phyloP scores from a whole-genome alignment of 2,113 vertebrate species.

The Cyprinodon tularosa region DNA sequence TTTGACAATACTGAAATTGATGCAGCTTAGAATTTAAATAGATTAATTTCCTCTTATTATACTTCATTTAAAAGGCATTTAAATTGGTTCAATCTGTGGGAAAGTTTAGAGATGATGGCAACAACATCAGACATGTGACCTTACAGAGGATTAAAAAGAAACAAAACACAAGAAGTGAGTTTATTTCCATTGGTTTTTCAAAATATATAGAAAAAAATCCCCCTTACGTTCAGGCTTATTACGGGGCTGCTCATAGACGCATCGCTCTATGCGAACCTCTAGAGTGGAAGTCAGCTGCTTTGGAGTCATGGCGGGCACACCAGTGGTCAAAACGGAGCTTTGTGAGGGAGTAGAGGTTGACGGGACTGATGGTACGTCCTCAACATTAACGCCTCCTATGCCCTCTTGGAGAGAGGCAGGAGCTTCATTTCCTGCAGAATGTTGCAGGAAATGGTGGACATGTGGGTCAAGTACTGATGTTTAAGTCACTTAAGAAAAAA shows the following conservation, averaged over 20 bases:
- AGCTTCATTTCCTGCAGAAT: conserved; percentile 77
- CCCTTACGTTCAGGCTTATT: conserved; percentile 58
- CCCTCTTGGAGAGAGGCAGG: conserved; percentile 81
- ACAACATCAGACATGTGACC: neutral
- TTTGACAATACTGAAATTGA: conserved; percentile 3
- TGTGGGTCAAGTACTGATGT: neutral
- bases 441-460: conserved; percentile 46
- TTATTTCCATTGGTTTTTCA: neutral
- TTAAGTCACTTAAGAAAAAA: conserved; percentile 16
- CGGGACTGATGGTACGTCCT: conserved; percentile 75
- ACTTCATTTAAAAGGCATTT: neutral
- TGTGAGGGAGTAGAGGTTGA: conserved; percentile 40
- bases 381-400: conserved; percentile 75
- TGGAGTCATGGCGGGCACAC: conserved; percentile 18
- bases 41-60: neutral
- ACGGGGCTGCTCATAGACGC: conserved; percentile 45
- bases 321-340: conserved; percentile 17
- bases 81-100: neutral
- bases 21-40: neutral
- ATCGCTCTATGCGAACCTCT: conserved; percentile 37
- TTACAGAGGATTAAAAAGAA: neutral
- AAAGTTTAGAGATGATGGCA: neutral
- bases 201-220: conserved; percentile 4
- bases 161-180: conserved; percentile 10
- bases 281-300: conserved; percentile 19